Conservation (phyloP, 2,797 vertebrate species). For the Crypturellus tataupa region DNA sequence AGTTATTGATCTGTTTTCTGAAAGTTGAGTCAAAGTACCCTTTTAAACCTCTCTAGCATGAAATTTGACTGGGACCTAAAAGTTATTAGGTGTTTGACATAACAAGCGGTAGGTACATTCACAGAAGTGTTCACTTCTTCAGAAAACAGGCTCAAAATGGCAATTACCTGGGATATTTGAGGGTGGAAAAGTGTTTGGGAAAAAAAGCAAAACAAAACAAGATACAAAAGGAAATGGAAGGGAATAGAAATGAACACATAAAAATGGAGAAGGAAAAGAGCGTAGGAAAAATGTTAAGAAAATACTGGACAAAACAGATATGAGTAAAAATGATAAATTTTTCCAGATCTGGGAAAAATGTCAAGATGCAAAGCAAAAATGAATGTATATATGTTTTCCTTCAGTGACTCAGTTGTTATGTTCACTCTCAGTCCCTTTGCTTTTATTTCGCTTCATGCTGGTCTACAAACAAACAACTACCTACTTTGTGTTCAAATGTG, state of each 20-base stretch:
- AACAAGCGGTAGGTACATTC: too few relatives aligned
- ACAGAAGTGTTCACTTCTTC: fast-evolving
- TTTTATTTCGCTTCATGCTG: background rate
- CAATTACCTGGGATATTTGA: background rate
- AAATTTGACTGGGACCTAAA: background rate
- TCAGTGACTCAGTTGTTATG: background rate
- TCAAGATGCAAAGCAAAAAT: background rate
- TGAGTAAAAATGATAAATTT: background rate
- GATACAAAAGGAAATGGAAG: background rate
- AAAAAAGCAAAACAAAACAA: background rate
- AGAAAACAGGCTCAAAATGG: background rate
- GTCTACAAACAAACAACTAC: background rate
- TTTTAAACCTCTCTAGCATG: background rate
- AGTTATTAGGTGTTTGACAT: background rate
- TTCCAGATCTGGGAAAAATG: fast-evolving
- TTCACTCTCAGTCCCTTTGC: background rate
- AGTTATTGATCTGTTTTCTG: background rate
- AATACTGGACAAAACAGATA: too few relatives aligned
- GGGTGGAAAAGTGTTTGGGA: background rate
- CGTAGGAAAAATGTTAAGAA: background rate
- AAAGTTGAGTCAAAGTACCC: background rate
- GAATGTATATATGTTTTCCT: background rate
- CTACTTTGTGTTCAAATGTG: background rate
- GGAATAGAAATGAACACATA: fast-evolving
- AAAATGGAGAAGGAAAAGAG: background rate